Evolutionary conservation across 2,113 vertebrate genomes (phyloP).

Genomic region (Aegypius monachus): DNA sequence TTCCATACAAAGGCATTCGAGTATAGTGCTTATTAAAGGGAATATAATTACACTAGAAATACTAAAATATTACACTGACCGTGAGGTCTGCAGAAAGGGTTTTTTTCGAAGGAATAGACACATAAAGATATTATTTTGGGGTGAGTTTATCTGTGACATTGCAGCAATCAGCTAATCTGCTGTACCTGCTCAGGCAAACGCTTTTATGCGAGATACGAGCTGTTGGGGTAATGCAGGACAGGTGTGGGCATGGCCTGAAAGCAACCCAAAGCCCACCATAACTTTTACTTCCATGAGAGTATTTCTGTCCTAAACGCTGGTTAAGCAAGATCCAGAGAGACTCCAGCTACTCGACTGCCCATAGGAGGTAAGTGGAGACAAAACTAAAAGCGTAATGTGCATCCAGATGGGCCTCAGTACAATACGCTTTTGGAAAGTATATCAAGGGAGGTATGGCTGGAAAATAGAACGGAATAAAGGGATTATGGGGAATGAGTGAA

Average conservation of each 20-base stretch:
- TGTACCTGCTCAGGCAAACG: rapidly evolving
- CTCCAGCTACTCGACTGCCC: rapidly evolving
- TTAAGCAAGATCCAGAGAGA: neutral
- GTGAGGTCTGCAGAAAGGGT: neutral
- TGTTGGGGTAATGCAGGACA: neutral
- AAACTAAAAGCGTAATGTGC: neutral
- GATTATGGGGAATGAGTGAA: slow-evolving; percentile 9
- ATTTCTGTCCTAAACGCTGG: neutral
- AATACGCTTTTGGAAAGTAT: neutral
- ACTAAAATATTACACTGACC: neutral
- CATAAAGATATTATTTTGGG: neutral
- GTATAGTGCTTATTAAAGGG: neutral
- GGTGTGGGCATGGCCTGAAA: neutral
- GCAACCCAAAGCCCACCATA: neutral
- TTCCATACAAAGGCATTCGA: neutral
- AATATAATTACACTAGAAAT: slow-evolving; percentile 6
- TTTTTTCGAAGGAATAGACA: neutral
- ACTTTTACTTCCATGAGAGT: neutral
- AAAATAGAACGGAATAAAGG: slow-evolving; percentile 26
- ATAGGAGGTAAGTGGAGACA: neutral
- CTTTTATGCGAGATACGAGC: rapidly evolving
- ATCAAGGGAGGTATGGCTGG: neutral
- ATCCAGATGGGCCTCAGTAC: neutral
- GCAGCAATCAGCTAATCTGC: neutral
- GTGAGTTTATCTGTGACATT: neutral